These are phyloP conservation scores for Mesocentrotus franciscanus DNA, from an alignment of 53 echinoderm and acorn worm species.

Conservation along the genomic window DNA sequence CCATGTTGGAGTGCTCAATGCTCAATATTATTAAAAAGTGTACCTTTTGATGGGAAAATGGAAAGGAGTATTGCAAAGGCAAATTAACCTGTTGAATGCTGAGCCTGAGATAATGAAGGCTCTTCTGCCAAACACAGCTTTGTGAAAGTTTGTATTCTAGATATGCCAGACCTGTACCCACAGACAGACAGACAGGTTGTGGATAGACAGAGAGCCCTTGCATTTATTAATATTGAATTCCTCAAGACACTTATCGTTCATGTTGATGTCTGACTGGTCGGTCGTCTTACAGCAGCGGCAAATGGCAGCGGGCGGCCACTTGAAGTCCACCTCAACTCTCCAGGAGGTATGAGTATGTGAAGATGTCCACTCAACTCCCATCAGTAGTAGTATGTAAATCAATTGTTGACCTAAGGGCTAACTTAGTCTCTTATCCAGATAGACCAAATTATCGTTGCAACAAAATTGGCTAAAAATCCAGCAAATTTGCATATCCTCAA, in stretches of 20 bases:
- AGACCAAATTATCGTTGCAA: neutral
- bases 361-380: slow-evolving; percentile 5
- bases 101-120: no score
- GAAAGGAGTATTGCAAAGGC: no score
- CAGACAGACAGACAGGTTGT: neutral
- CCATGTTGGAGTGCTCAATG: no score
- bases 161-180: neutral
- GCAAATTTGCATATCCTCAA: neutral
- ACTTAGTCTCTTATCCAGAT: neutral
- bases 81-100: no score
- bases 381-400: slow-evolving; percentile 35
- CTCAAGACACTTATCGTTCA: neutral
- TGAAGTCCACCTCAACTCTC: slow-evolving; percentile 9
- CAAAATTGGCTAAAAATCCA: neutral
- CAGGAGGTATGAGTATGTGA: neutral
- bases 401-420: slow-evolving; percentile 13
- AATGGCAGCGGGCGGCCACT: slow-evolving; percentile 2
- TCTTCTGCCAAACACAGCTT: neutral
- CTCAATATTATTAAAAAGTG: no score
- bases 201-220: neutral
- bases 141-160: neutral
- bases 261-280: neutral
- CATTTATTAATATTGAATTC: slow-evolving; percentile 16
- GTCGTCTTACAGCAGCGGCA: neutral
- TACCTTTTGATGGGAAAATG: no score